These are phyloP conservation scores for Himalopsyche phryganea DNA, from an alignment of 1,140 invertebrate genomes.

Conservation along the genomic window DNA sequence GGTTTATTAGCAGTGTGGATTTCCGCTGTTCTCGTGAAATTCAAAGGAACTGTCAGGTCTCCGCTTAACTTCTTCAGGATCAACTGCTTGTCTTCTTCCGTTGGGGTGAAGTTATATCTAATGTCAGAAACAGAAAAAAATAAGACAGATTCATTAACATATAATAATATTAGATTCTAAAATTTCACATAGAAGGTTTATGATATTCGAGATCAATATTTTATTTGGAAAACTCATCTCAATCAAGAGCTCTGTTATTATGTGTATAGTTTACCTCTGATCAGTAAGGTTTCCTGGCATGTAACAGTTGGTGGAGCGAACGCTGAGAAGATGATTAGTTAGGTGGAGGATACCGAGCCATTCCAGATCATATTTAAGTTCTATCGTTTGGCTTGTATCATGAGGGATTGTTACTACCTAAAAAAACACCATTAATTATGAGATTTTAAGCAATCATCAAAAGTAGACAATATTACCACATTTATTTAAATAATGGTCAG, in stretches of 20 bases:
- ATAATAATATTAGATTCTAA: too few species aligned
- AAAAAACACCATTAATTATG: slow-evolving; percentile 3
- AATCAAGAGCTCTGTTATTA: too few species aligned
- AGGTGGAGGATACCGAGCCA: slow-evolving; percentile 85
- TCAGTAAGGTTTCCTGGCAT: slow-evolving; percentile 73
- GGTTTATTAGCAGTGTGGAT: slow-evolving; percentile 55
- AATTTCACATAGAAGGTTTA: too few species aligned
- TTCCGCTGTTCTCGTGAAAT: slow-evolving; percentile 73
- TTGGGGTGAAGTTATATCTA: slow-evolving; percentile 76
- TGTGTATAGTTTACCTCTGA: slow-evolving; percentile 61
- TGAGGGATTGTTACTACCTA: slow-evolving; percentile 50
- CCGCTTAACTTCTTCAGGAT: slow-evolving; percentile 64
- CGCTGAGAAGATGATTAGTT: slow-evolving; percentile 84
- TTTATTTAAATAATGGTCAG: too few species aligned
- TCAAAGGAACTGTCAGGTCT: slow-evolving; percentile 64
- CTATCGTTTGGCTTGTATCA: slow-evolving; percentile 54
- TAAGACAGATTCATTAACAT: too few species aligned
- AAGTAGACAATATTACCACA: neutral
- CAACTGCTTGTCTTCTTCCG: slow-evolving; percentile 66
- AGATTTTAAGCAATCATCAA: neutral
- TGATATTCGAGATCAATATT: too few species aligned
- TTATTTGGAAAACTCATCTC: too few species aligned
- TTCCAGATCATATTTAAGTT: slow-evolving; percentile 84
- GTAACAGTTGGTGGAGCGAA: slow-evolving; percentile 65
- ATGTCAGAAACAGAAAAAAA: slow-evolving; percentile 31